Base-by-base conservation (phyloP, 2,888 invertebrate genomes). In the Agonopterix subpropinquella region DNA sequence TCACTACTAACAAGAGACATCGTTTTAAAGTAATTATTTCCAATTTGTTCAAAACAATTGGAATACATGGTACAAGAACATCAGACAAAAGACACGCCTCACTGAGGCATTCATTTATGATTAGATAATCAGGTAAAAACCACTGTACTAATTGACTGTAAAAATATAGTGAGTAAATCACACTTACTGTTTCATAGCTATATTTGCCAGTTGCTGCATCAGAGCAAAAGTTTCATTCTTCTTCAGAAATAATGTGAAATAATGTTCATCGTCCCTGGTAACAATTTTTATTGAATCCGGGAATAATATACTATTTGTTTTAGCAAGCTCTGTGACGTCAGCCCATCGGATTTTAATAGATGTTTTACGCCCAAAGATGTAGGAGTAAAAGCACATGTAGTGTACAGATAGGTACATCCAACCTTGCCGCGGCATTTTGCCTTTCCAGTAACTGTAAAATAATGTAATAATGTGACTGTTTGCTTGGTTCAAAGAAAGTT, bases 371-470 rank as follows among this genome's bases (percentile, higher is more conserved):
- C 98, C 97, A 80, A 99, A 91, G 69, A 99, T 93, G 72, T 96
- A 97, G 0, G 98, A 96, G 79, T 98, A 95, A 84, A 99, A 99
- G 74, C 98, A 98, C 76, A 98, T 91, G 77, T 97, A 96, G 76
- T 98, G 97, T 37, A 99, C 94, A 13, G 98, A 98, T n/a, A 99
- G 90, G 74, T 98, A 99, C 74, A 99, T 90, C 94, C 97, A 97
- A 36, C 99, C 99, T 87, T 98, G 98, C n/a, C 96, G 89, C 0
- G 98, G 98, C 60, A 99, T 90, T 75, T 93, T 93, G 37, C 96
- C 94, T 80, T 97, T 97, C 93, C 97, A 96, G 72, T 96, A 98
- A 72, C 98, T 98, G 73, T 71, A 91, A 79, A 52, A 50, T 48
- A 39, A 39, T 4, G 11, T 28, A 28, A 3, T 3, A 3, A 18